phyloP scores from a whole-genome alignment of 2,797 vertebrate genomes.

The Zalophus californianus region DNA sequence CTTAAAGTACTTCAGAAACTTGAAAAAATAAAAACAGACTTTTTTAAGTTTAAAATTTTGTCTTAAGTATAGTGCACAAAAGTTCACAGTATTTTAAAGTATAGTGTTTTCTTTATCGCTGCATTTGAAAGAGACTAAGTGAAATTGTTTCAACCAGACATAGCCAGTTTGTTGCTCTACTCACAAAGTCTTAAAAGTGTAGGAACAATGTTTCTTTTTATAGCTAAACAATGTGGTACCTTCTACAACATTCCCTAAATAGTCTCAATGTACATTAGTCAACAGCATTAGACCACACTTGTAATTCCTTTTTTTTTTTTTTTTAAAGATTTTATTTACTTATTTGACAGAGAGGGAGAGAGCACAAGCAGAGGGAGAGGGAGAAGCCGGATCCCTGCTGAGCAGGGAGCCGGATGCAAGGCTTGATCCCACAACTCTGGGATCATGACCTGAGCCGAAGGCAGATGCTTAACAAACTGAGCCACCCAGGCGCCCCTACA shows the following conservation, averaged over 20 bases:
- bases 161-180: conserved; percentile 59
- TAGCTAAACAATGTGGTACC: conserved; percentile 73
- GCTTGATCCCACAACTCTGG: too few relatives aligned
- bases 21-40: not conserved
- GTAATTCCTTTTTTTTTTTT: not conserved
- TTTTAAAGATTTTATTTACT: too few relatives aligned
- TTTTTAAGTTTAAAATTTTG: not conserved
- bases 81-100: not conserved
- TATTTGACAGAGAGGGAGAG: too few relatives aligned
- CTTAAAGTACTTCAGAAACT: not conserved
- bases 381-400: too few relatives aligned
- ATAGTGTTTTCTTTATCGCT: not conserved
- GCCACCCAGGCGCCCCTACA: too few relatives aligned
- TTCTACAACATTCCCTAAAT: conserved; percentile 61
- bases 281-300: not conserved
- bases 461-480: too few relatives aligned
- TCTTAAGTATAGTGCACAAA: conserved; percentile 38
- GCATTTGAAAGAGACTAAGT: conserved; percentile 45
- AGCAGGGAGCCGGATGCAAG: too few relatives aligned
- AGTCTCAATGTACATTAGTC: not conserved
- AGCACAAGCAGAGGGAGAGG: too few relatives aligned
- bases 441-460: too few relatives aligned
- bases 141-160: conserved; percentile 64
- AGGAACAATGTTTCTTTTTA: conserved; percentile 77
- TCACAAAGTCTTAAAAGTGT: conserved; percentile 63